Evolutionary conservation across 2,113 vertebrate genomes (phyloP), one percentile per base, ranked within the genome.

Genomic region (Pteruthius melanotis): DNA sequence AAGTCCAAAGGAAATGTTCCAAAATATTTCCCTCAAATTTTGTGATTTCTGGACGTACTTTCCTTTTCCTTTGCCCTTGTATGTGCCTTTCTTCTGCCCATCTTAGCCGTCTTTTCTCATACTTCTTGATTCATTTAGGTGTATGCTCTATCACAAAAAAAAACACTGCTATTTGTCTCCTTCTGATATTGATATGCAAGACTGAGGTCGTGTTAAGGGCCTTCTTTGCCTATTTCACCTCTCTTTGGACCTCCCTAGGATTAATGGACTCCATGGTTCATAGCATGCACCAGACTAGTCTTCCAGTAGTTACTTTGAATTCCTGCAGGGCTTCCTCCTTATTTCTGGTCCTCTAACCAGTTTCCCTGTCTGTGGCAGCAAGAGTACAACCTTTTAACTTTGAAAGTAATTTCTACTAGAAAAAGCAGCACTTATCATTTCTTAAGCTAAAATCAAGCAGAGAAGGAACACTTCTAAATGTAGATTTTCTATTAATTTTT

Each of bases 281-380:
- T 4, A 42, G 8, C 13, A 39, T 31, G 26, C 3, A 45, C 35
- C 30, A 45, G 4, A n/a, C 15, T 27, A 4, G 0, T 12, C 15
- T 84, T 60, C 35, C 19, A 18, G 28, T 17, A 47, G 15, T 66
- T 59, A 72, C 3, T 50, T 12, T 53, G 35, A 47, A 57, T 59
- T 72, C 9, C 23, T 68, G 11, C 31, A 57, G 6, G 20, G 37
- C 27, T 76, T 60, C 6, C 4, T 56, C 21, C 15, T 71, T 83
- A 15, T 13, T 75, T 49, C 44, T 37, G 17, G 8, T 21, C 5
- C 3, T 77, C 50, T 57, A 81, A 53, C 13, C 13, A 31, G 10
- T 37, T 65, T 89, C 71, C 10, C 8, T 59, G 2, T 47, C 30
- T 60, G 15, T 3, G 1, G 18, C 12, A 86, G 7, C 13, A 63